phyloP scores from a whole-genome alignment of 2,888 invertebrate genomes.

The Calliscelio sp. region DNA sequence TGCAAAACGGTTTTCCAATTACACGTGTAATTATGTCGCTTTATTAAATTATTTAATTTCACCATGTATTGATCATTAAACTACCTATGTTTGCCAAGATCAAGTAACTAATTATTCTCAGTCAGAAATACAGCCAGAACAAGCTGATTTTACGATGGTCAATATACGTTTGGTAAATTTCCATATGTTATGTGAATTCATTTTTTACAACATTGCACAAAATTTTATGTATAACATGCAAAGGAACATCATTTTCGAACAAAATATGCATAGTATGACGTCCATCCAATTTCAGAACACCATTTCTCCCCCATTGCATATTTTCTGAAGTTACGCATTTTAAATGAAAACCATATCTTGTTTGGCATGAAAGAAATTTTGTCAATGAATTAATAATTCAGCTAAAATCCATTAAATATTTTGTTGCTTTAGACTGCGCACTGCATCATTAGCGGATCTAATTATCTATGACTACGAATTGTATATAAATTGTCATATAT shows the following conservation, averaged over 20 bases:
- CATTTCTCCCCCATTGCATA: constrained; percentile 25
- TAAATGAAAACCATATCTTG: constrained; percentile 27
- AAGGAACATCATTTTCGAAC: constrained; percentile 18
- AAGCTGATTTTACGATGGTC: too few species aligned
- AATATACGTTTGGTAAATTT: not conserved
- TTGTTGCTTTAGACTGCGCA: not conserved
- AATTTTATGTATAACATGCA: constrained; percentile 29
- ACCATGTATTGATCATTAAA: too few species aligned
- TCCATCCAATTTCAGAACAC: constrained; percentile 53
- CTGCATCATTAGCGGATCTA: constrained; percentile 45
- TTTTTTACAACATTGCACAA: constrained; percentile 27
- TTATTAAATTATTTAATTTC: too few species aligned
- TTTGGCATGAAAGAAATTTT: constrained; percentile 4
- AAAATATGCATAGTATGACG: constrained; percentile 48
- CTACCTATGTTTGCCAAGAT: too few species aligned
- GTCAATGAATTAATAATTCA: constrained; percentile 32
- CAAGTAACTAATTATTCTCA: too few species aligned
- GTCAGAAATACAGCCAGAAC: too few species aligned
- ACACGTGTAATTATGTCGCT: too few species aligned
- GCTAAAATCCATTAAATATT: constrained; percentile 8
- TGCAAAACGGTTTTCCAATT: too few species aligned
- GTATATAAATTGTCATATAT: constrained; percentile 60
- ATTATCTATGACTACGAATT: constrained; percentile 47
- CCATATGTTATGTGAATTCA: not conserved
- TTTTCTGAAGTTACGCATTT: constrained; percentile 27